Evolutionary conservation across 2,888 invertebrate genomes (phyloP).

Genomic region (Leptinotarsa tumamoca): DNA sequence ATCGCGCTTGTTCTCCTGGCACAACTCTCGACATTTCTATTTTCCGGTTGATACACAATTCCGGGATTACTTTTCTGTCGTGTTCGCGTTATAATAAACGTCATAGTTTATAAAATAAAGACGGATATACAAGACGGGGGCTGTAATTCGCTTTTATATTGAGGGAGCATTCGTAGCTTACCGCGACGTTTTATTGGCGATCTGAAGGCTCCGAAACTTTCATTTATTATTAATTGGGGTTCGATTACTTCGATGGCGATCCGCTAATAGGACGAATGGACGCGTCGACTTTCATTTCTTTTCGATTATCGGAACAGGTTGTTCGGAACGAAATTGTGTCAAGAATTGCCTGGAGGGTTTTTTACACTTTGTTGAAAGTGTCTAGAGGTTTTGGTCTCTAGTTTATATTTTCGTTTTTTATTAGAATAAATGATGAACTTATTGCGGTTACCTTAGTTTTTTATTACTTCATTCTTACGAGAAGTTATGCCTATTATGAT

Average conservation of each 20-base stretch:
- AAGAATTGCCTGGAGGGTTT: too few relatives aligned
- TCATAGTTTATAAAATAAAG: constrained; percentile 34
- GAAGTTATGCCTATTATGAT: too few relatives aligned
- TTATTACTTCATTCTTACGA: too few relatives aligned
- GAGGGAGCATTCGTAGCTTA: not conserved
- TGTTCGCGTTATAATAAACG: constrained; percentile 35
- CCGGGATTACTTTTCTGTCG: constrained; percentile 33
- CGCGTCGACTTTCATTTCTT: not conserved
- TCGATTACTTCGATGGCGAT: constrained; percentile 25
- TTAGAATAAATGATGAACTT: too few relatives aligned
- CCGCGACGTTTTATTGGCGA: constrained; percentile 27
- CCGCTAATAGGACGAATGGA: not conserved
- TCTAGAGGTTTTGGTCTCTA: too few relatives aligned
- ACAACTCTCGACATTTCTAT: constrained; percentile 25
- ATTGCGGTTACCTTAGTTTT: too few relatives aligned
- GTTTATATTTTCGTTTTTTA: too few relatives aligned
- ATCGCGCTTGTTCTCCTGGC: not conserved
- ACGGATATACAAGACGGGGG: constrained; percentile 5
- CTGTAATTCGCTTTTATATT: constrained; percentile 23
- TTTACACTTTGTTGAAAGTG: too few relatives aligned
- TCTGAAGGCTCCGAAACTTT: constrained; percentile 27
- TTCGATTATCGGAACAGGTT: not conserved
- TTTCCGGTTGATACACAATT: constrained; percentile 38
- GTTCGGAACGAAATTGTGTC: not conserved
- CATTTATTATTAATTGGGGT: constrained; percentile 40